Conservation (phyloP, 2,888 invertebrate species). For the Shargacucullia verbasci region DNA sequence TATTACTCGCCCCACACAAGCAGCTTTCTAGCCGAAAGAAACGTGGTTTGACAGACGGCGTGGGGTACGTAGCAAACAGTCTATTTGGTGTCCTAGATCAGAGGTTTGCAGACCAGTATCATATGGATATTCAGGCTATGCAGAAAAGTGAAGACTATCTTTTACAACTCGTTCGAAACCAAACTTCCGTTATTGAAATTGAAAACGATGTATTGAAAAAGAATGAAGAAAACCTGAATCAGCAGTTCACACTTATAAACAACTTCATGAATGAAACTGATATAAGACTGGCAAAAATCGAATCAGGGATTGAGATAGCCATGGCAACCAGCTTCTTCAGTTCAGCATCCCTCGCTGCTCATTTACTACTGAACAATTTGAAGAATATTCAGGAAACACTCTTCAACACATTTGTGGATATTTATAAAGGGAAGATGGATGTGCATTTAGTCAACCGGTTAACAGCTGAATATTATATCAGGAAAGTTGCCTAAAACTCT, state of each 20-base stretch:
- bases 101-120: slow-evolving; percentile 15
- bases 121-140: slow-evolving; percentile 6
- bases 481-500: too few relatives aligned
- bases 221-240: slow-evolving; percentile 5
- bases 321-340: slow-evolving; percentile 17
- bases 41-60: slow-evolving; percentile 15
- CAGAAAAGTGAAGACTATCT: slow-evolving; percentile 15
- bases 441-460: slow-evolving; percentile 11
- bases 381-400: slow-evolving; percentile 14
- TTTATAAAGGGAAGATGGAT: slow-evolving; percentile 16
- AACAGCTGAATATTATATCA: too few relatives aligned
- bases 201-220: slow-evolving; percentile 10
- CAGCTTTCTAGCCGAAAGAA: slow-evolving; percentile 10
- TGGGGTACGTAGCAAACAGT: slow-evolving; percentile 12
- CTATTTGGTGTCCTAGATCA: slow-evolving; percentile 16
- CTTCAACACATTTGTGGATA: slow-evolving; percentile 9
- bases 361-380: slow-evolving; percentile 7
- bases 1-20: slow-evolving; percentile 16
- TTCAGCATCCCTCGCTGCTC: slow-evolving; percentile 6
- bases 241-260: slow-evolving; percentile 6
- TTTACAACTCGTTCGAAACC: slow-evolving; percentile 10
- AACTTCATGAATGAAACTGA: slow-evolving; percentile 9
- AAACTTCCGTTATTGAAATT: slow-evolving; percentile 11
- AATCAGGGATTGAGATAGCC: not conserved
- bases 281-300: slow-evolving; percentile 1